These are phyloP conservation scores for Psittacula echo DNA, from an alignment of 2,797 vertebrate genomes.

Conservation along the genomic window DNA sequence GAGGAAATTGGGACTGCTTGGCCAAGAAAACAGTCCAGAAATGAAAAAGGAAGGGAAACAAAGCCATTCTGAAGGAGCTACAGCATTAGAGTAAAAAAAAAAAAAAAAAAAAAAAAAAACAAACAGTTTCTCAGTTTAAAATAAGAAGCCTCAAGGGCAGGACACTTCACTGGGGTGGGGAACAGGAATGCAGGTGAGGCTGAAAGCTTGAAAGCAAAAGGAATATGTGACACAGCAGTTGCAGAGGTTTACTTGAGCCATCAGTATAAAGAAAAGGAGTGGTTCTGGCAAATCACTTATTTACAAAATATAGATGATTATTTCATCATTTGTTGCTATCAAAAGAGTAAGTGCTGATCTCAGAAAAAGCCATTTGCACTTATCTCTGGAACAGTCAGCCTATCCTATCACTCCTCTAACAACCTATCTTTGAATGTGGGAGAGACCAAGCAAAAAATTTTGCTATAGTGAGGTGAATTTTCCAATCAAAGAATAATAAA, in stretches of 20 bases:
- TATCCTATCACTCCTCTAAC: not conserved
- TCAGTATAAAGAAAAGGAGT: not conserved
- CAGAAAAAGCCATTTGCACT: not conserved
- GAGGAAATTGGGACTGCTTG: not conserved
- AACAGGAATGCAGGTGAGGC: fast-evolving
- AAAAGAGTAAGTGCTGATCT: not conserved
- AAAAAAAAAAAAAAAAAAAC: no score
- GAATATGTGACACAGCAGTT: not conserved
- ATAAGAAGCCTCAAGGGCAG: not conserved
- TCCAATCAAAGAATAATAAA: not conserved
- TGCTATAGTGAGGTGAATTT: not conserved
- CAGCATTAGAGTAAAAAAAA: not conserved
- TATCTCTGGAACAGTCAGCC: not conserved
- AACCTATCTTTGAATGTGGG: not conserved
- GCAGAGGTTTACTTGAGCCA: not conserved
- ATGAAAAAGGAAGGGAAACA: not conserved
- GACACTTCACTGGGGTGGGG: not conserved
- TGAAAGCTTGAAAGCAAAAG: not conserved
- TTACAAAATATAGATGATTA: not conserved
- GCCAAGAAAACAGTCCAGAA: not conserved
- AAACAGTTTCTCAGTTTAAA: not conserved
- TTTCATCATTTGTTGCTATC: not conserved
- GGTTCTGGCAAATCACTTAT: not conserved
- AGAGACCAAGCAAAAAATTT: not conserved
- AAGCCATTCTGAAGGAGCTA: not conserved